Base-by-base conservation (phyloP, 2,113 vertebrate species). In the Thinocorus orbignyianus region DNA sequence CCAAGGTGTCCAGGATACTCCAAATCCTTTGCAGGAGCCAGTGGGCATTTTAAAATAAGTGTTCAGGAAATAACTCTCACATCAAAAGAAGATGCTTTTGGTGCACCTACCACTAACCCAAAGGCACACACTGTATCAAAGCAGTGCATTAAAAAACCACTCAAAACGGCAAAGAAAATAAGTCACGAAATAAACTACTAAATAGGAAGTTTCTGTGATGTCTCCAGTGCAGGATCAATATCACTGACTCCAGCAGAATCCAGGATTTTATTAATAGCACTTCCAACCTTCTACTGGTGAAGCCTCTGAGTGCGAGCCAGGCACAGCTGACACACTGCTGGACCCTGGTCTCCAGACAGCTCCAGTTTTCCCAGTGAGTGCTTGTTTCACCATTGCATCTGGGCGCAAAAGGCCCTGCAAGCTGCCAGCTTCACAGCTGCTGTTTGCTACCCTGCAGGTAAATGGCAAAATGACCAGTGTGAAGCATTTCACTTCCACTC, bases 221-320 rank as follows among this genome's bases (percentile, higher is more conserved):
- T 78, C 89, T 91, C 65, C 86, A 93, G 64, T 17, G n/a, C 39
- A 78, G 57, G 64, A 96, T 94, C 95, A 86, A 81, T 95, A 95
- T 13, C 88, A 87, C 80, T 1, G 25, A 90, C 88, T 96, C 86
- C 92, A 84, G 44, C 31, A 92, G 65, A 71, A 87, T 26, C 41
- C 49, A 76, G 60, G 35, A 42, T 65, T 89, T 90, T 93, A 95
- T 94, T 96, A 86, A 84, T 92, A 90, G 92, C 20, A 30, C 35
- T 88, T 94, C 80, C 64, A 90, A 41, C n/a, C 26, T 94, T 85
- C 69, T 42, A 35, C 48, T 73, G 68, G 77, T 61, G 46, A 76
- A 88, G 69, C 35, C 79, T 72, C 79, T 69, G 72, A 72, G n/a
- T 2, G 39, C 70, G 9, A 71, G 73, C 80, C 90, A 90, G 86